These are phyloP conservation scores for Synergus umbraculus DNA, from an alignment of 2,888 invertebrate species.

Conservation along the genomic window DNA sequence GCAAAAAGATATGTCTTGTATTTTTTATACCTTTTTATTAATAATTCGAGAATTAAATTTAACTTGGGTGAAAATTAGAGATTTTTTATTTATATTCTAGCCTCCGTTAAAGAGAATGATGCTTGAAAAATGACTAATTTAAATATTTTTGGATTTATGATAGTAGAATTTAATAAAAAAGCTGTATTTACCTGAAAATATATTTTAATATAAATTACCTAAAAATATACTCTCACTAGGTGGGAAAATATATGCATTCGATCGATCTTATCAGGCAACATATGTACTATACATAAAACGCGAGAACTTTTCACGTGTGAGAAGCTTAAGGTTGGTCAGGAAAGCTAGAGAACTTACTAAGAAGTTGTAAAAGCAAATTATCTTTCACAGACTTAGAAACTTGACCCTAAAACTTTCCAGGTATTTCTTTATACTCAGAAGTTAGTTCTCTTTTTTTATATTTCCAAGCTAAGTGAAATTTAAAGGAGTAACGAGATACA, in stretches of 20 bases:
- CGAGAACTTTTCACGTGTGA: conserved; percentile 11
- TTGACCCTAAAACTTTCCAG: conserved; percentile 1
- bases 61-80: too few species aligned
- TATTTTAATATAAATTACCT: background rate
- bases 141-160: too few species aligned
- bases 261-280: conserved; percentile 36
- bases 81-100: too few species aligned
- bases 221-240: background rate
- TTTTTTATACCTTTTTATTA: too few species aligned
- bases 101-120: too few species aligned
- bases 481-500: background rate
- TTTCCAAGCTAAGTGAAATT: background rate
- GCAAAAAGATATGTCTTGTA: too few species aligned
- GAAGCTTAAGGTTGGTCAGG: conserved; percentile 14
- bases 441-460: background rate
- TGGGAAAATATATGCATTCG: background rate
- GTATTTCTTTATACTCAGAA: background rate
- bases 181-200: background rate
- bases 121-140: too few species aligned
- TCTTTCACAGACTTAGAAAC: background rate
- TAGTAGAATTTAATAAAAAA: background rate
- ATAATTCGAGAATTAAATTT: too few species aligned
- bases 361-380: conserved; percentile 18
- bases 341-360: background rate
- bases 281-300: background rate